Conservation (phyloP, 2,888 invertebrate species). For the Subacronicta megacephala region DNA sequence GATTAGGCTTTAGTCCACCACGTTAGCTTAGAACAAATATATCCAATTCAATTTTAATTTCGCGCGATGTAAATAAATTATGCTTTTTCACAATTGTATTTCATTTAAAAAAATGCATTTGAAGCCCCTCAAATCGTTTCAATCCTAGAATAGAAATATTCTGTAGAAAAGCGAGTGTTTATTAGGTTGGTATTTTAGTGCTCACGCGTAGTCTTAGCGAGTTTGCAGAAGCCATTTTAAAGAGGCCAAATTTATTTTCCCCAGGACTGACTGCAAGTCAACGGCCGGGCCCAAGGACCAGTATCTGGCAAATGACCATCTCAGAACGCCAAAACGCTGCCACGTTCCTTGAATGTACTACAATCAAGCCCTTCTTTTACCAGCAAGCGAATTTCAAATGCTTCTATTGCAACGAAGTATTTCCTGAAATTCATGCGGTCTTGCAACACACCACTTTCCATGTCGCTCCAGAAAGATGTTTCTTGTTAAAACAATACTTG, state of each 20-base stretch:
- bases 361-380: conserved; percentile 82
- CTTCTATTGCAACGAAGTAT: conserved; percentile 82
- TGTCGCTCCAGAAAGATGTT: conserved; percentile 69
- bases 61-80: conserved; percentile 7
- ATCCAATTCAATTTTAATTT: not conserved
- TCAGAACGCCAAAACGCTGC: conserved; percentile 84
- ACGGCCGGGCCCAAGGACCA: conserved; percentile 74
- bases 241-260: conserved; percentile 56
- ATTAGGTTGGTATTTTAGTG: conserved; percentile 13
- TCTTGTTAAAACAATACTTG: conserved; percentile 76
- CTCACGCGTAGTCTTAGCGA: conserved; percentile 4
- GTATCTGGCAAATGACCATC: conserved; percentile 86
- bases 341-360: conserved; percentile 79
- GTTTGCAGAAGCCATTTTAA: conserved; percentile 37
- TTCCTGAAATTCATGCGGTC: conserved; percentile 79
- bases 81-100: not conserved
- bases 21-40: too few species aligned
- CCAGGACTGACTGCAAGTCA: conserved; percentile 60
- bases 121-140: not conserved
- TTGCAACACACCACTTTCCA: conserved; percentile 75
- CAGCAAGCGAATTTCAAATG: conserved; percentile 86
- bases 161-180: not conserved
- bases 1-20: too few species aligned
- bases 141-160: not conserved
- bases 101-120: not conserved